These are phyloP conservation scores for Lapara coniferarum DNA, from an alignment of 2,888 invertebrate genomes.

Conservation along the genomic window DNA sequence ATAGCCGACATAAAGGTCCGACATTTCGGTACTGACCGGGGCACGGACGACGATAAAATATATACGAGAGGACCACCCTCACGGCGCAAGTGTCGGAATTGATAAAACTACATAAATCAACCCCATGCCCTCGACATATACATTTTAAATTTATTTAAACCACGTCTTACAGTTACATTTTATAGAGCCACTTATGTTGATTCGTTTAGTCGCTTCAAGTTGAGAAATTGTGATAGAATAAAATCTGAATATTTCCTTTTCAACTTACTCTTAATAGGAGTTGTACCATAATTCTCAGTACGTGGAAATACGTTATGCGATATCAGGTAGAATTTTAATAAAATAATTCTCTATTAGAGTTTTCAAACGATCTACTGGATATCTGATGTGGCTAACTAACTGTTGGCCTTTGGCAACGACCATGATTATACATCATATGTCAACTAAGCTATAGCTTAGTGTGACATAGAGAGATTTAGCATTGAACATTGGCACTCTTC, in stretches of 20 bases:
- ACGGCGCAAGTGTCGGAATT: conserved; percentile 27
- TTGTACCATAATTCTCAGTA: no score
- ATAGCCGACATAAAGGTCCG: conserved; percentile 80
- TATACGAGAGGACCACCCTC: conserved; percentile 39
- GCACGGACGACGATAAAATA: conserved; percentile 69
- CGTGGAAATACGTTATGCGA: no score
- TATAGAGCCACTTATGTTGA: background rate
- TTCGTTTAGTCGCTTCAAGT: background rate
- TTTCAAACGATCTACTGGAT: background rate
- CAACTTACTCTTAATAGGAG: no score
- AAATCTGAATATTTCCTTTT: no score
- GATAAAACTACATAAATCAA: conserved; percentile 29
- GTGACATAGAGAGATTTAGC: background rate
- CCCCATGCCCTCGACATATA: conserved; percentile 6
- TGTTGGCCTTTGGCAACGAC: background rate
- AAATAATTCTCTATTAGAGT: background rate
- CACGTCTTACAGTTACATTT: background rate
- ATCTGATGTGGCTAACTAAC: background rate
- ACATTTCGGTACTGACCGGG: conserved; percentile 67
- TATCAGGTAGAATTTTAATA: no score
- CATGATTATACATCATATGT: no score
- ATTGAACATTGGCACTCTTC: background rate
- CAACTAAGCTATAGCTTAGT: no score
- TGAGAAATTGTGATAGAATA: no score
- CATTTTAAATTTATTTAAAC: conserved; percentile 5